Percentiles rank a stretch among this genome's conserved stretches.
Conservation (phyloP, 2,888 invertebrate genomes). For the Nephrotoma flavescens region DNA sequence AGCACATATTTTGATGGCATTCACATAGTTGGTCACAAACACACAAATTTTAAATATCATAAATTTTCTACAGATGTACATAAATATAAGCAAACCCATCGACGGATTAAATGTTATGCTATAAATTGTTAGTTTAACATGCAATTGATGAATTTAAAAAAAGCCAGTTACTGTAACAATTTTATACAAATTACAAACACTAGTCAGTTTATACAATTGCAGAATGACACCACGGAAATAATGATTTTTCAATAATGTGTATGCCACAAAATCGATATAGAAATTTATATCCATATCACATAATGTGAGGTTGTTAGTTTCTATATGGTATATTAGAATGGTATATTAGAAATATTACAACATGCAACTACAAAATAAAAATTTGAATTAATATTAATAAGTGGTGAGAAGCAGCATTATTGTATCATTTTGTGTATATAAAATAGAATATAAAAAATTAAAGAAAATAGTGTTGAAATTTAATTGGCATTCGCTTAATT, state of each 20-base stretch:
- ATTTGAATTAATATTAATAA: no score
- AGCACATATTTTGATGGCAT: not conserved
- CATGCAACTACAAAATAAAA: no score
- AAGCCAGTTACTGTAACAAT: not conserved
- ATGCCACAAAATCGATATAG: no score
- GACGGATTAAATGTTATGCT: not conserved
- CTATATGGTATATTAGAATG: no score
- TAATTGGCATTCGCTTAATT: not conserved
- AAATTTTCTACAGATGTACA: not conserved
- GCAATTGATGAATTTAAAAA: not conserved
- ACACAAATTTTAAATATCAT: not conserved
- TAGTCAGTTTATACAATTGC: not conserved
- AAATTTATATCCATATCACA: no score
- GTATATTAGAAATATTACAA: no score
- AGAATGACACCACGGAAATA: not conserved
- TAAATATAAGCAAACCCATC: not conserved
- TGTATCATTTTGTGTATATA: not conserved
- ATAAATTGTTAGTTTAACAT: not conserved
- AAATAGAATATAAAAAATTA: not conserved
- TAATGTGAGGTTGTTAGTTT: no score
- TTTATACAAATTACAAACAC: not conserved
- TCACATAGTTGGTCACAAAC: not conserved
- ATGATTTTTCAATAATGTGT: no score
- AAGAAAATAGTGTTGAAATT: not conserved
- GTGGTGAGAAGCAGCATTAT: not conserved